Evolutionary conservation across 1,140 invertebrate species (phyloP).

Genomic region (Goniozus legneri): DNA sequence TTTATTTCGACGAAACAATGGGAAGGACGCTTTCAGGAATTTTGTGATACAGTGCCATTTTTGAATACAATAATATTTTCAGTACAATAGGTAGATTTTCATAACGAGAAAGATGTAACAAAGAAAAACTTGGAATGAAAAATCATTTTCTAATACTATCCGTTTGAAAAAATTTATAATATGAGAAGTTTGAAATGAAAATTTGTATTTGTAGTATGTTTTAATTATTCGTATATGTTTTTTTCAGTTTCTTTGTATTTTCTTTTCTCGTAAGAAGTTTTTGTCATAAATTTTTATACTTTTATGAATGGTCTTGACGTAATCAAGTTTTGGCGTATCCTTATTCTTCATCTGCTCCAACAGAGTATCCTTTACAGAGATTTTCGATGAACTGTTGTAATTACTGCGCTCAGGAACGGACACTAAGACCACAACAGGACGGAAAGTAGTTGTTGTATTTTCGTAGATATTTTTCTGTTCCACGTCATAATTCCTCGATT

Average conservation of each 20-base stretch:
- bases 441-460: constrained; percentile 10
- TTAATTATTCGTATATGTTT: neutral
- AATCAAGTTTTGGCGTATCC: constrained; percentile 28
- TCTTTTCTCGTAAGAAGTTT: neutral
- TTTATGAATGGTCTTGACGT: constrained; percentile 35
- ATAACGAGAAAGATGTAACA: too few relatives aligned
- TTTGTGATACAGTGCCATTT: too few relatives aligned
- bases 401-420: constrained; percentile 20
- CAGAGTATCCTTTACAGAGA: constrained; percentile 14
- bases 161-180: too few relatives aligned
- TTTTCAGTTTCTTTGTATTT: neutral
- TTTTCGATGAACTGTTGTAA: constrained; percentile 12
- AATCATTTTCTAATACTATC: too few relatives aligned
- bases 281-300: constrained; percentile 18
- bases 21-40: too few relatives aligned
- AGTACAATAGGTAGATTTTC: too few relatives aligned
- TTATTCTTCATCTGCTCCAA: constrained; percentile 4
- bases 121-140: too few relatives aligned
- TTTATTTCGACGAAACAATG: too few relatives aligned
- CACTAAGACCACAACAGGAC: constrained; percentile 21
- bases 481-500: too few relatives aligned
- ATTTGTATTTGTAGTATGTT: neutral
- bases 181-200: constrained; percentile 17
- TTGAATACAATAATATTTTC: too few relatives aligned
- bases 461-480: neutral